Base-by-base conservation (phyloP, 2,888 invertebrate species). In the Polymixis lichenea region DNA sequence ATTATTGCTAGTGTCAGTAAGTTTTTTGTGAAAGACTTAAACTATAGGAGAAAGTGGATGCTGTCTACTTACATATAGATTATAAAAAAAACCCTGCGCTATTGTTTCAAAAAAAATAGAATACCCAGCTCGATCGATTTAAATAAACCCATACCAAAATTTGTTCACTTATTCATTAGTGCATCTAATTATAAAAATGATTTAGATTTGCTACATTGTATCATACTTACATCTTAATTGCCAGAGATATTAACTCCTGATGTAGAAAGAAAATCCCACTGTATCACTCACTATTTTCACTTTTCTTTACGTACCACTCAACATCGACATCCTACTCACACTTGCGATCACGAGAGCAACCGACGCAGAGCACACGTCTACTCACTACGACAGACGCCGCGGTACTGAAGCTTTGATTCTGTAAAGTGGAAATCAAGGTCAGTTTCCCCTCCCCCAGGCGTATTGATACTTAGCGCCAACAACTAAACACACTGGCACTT, bases 241-340 rank as follows among this genome's bases (percentile, higher is more conserved):
- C 32, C 32, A 32, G 32, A 3, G 32, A 32, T 32, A 3, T 51
- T 70, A 55, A 67, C 66, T 43, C 75, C 83, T 84, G 86, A 86
- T 87, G 86, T 89, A 88, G 81, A 84, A 84, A 85, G 77, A 91
- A 90, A 89, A 86, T 73, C 75, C 81, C 72, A 78, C 65, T 83
- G 78, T 84, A 89, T 84, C 92, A 92, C 92, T 91, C 94, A 95
- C 92, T 88, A 87, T 82, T 68, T 80, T 82, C 90, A 91, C 94
- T 93, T 92, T 89, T 90, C 77, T 85, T 86, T 90, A 88, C 86
- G 89, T 90, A 90, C 90, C 93, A 93, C 93, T 90, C 86, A 90
- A 91, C 93, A 93, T 90, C 86, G 90, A 91, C 94, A 94, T 95
- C 95, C 95, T 93, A 93, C 90, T 91, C 90, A 87, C 93, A 93